Conservation (phyloP, 2,888 invertebrate genomes). For the Lutraria lutraria region DNA sequence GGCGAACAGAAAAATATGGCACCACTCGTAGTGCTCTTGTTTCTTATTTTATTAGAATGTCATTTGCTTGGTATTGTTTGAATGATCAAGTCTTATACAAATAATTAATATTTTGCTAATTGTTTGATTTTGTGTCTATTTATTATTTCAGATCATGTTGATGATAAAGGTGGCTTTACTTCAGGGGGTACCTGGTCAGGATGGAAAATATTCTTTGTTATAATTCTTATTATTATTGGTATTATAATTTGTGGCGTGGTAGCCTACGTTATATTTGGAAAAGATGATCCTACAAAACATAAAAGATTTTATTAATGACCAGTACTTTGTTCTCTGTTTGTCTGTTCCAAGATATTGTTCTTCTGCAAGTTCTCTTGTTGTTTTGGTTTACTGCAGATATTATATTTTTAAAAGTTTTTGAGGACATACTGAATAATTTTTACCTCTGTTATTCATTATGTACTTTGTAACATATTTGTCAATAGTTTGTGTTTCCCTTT, state of each 20-base stretch:
- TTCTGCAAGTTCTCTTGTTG: background rate
- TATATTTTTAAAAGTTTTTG: conserved; percentile 13
- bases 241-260: conserved; percentile 94
- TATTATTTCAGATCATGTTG: conserved; percentile 89
- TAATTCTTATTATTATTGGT: conserved; percentile 94
- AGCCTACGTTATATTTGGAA: conserved; percentile 97
- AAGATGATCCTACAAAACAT: conserved; percentile 94
- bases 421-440: background rate
- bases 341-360: background rate
- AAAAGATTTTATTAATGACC: conserved; percentile 92
- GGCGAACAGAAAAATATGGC: too few relatives aligned
- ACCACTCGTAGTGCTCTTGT: too few relatives aligned
- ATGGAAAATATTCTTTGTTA: conserved; percentile 95
- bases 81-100: too few relatives aligned
- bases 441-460: too few relatives aligned
- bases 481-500: background rate
- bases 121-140: background rate
- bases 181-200: conserved; percentile 93
- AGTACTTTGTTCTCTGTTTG: background rate
- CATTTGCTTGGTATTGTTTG: too few relatives aligned
- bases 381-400: background rate
- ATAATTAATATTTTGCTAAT: too few relatives aligned
- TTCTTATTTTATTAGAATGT: too few relatives aligned
- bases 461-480: too few relatives aligned
- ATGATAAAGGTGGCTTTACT: conserved; percentile 90